These are phyloP conservation scores for Sthenelais limicola DNA, from an alignment of 2,888 invertebrate genomes.

Conservation along the genomic window DNA sequence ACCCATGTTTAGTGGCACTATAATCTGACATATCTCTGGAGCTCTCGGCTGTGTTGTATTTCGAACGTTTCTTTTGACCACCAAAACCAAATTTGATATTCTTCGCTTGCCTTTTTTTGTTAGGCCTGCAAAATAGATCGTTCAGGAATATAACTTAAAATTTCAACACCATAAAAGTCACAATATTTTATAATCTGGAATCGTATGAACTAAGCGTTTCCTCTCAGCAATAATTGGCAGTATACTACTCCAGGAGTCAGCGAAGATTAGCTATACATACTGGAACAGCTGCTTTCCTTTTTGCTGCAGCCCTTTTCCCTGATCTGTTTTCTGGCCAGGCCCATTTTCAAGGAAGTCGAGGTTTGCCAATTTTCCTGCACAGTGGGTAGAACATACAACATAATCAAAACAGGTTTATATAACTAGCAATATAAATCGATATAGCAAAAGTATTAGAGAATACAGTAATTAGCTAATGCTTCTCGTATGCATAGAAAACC, in stretches of 20 bases:
- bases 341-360: constrained; percentile 65
- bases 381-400: background rate
- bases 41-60: constrained; percentile 89
- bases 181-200: too few relatives aligned
- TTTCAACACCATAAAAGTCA: too few relatives aligned
- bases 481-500: too few relatives aligned
- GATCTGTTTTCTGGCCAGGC: constrained; percentile 18
- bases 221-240: too few relatives aligned
- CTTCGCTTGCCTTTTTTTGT: constrained; percentile 75
- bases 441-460: too few relatives aligned
- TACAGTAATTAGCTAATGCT: too few relatives aligned
- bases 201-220: too few relatives aligned
- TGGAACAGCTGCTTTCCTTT: constrained; percentile 40
- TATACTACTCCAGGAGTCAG: too few relatives aligned
- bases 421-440: too few relatives aligned
- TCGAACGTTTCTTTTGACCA: constrained; percentile 92
- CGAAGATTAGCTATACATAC: constrained; percentile 42
- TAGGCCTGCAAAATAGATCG: constrained; percentile 64
- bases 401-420: background rate
- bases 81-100: constrained; percentile 95
- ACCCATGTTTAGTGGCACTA: constrained; percentile 45
- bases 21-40: constrained; percentile 56
- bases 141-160: too few relatives aligned
- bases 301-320: constrained; percentile 33
- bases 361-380: constrained; percentile 64